These are phyloP conservation scores for Eilema caniola DNA, from an alignment of 2,888 invertebrate species.

Conservation along the genomic window DNA sequence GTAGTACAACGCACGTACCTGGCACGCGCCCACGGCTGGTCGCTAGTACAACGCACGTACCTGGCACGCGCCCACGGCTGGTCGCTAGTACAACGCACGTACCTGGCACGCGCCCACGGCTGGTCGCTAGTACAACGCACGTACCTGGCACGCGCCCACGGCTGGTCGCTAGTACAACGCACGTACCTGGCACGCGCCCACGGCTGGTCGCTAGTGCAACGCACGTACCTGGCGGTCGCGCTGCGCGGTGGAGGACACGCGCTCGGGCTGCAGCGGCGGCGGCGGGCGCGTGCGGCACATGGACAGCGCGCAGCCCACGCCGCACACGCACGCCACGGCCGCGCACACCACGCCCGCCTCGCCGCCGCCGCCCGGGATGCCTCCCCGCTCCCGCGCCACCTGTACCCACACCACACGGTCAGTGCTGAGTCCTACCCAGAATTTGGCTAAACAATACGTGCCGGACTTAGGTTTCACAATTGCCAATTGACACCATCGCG, in stretches of 20 bases:
- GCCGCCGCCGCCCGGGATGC: conserved; percentile 73
- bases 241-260: conserved; percentile 76
- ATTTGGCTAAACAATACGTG: too few species aligned
- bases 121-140: too few species aligned
- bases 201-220: neutral
- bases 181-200: too few species aligned
- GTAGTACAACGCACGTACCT: too few species aligned
- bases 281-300: conserved; percentile 81
- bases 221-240: conserved; percentile 54
- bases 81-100: neutral
- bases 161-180: too few species aligned
- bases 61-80: too few species aligned
- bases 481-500: neutral
- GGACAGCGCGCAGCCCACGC: conserved; percentile 88
- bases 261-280: conserved; percentile 76
- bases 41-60: too few species aligned
- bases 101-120: too few species aligned
- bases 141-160: too few species aligned
- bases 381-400: conserved; percentile 63
- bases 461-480: neutral
- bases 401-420: conserved; percentile 35
- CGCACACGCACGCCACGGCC: conserved; percentile 88
- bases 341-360: conserved; percentile 89
- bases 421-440: too few species aligned
- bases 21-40: too few species aligned